Percentiles rank a stretch among this genome's conserved stretches.
phyloP scores from a whole-genome alignment of 2,888 invertebrate genomes.

The Pseudanteris insignis region DNA sequence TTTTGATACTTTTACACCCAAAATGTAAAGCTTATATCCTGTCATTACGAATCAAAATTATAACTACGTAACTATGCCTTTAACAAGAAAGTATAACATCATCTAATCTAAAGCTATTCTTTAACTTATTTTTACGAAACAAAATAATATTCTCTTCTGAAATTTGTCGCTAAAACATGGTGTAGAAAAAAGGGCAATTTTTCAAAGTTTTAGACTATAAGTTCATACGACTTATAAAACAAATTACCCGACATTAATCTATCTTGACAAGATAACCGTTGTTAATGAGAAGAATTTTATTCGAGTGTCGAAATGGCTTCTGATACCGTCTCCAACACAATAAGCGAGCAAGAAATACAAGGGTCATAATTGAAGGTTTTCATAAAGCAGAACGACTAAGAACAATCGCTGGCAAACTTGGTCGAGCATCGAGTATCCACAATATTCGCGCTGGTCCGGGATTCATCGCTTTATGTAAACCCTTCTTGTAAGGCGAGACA shows the following conservation, averaged over 20 bases:
- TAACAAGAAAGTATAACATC: too few relatives aligned
- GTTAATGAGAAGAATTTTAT: conserved; percentile 22
- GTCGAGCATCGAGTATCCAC: conserved; percentile 30
- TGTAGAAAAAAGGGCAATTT: not conserved
- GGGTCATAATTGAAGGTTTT: conserved; percentile 28
- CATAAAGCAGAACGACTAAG: conserved; percentile 26
- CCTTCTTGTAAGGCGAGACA: conserved; percentile 1
- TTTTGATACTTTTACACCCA: too few relatives aligned
- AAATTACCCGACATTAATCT: conserved; percentile 7
- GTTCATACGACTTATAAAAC: too few relatives aligned
- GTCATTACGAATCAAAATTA: too few relatives aligned
- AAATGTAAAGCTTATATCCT: too few relatives aligned
- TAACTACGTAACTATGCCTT: too few relatives aligned
- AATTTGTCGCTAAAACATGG: too few relatives aligned
- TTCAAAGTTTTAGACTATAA: too few relatives aligned
- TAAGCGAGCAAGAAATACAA: conserved; percentile 23
- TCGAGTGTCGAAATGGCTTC: conserved; percentile 8
- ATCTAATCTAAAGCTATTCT: too few relatives aligned
- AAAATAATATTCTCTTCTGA: too few relatives aligned
- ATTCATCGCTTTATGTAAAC: conserved; percentile 4
- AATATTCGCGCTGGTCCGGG: conserved; percentile 32
- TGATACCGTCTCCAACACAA: conserved; percentile 24
- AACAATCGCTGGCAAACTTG: conserved; percentile 44
- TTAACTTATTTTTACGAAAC: too few relatives aligned
- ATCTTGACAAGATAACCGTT: conserved; percentile 22